Evolutionary conservation across 2,113 vertebrate species (phyloP), one percentile per base, ranked within the genome.

Genomic region (Pterocles burchelli): DNA sequence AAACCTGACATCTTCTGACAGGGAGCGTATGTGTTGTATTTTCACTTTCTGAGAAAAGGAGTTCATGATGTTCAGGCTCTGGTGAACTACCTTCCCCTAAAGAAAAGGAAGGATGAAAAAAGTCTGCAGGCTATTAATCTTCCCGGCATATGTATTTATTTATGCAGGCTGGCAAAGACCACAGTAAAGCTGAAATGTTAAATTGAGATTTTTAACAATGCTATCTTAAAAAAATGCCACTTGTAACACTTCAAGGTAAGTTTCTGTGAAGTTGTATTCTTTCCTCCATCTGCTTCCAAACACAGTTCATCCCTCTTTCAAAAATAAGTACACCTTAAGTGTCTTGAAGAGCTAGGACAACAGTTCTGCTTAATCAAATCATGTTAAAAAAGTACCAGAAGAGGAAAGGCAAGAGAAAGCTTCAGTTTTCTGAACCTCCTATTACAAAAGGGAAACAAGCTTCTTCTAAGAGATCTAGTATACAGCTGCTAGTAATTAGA

Each of bases 41-140:
- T 99, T 98, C 86, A 99, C 99, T 97, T 98, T 99, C 97, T 99
- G 99, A 91, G 99, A 99, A 96, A 99, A 99, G 83, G 99, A 99
- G 97, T 99, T 99, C 98, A 99, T 98, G 73, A 99, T 96, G 96
- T 98, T 99, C 96, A 99, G 98, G 96, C 98, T 98, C 73, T 99
- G 99, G 97, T 99, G 99, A 95, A 99, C 99, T 51, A 99, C 94
- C 96, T 99, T 99, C 17, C 99, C 99, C 99, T 99, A 77, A 65
- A 97, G 51, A 70, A 93, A 95, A 87, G 72, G 88, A 91, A 93
- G 24, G 65, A 73, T 68, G 65, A 88, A 68, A 82, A 54, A 58
- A 41, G 75, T 63, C 28, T 67, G 29, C 7, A 81, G 24, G 55
- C 54, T 45, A 80, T 49, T n/a, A 21, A 76, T 95, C 93, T 96